phyloP scores from a whole-genome alignment of 2,113 vertebrate species.

The Coturnix japonica region DNA sequence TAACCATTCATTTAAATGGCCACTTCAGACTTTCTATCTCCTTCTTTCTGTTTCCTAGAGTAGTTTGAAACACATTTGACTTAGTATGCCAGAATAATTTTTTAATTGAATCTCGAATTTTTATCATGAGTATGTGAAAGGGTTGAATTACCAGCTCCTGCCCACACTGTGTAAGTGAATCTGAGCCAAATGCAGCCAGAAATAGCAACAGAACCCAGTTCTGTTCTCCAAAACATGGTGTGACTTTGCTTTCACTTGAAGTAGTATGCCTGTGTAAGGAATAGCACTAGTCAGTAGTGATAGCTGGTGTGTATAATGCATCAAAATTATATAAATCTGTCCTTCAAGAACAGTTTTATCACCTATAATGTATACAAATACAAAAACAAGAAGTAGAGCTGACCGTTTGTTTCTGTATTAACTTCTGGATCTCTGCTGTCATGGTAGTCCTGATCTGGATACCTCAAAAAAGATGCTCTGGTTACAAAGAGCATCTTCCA shows the following conservation, averaged over 20 bases:
- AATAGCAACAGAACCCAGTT: conserved; percentile 8
- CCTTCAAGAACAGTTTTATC: background rate
- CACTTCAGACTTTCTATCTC: background rate
- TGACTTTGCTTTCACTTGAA: background rate
- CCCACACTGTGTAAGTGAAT: background rate
- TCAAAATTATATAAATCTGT: background rate
- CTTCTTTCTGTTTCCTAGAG: background rate
- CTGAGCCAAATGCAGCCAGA: conserved; percentile 2
- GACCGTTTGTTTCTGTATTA: background rate
- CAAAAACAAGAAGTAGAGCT: background rate
- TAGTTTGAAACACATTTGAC: background rate
- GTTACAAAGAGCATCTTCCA: background rate
- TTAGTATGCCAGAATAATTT: background rate
- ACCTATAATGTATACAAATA: background rate
- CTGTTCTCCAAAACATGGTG: background rate
- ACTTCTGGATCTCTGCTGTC: background rate
- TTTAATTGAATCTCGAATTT: conserved; percentile 22
- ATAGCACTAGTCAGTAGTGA: background rate
- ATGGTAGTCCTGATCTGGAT: background rate
- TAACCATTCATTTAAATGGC: background rate
- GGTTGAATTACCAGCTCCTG: background rate
- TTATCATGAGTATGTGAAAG: background rate
- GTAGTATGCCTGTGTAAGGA: background rate
- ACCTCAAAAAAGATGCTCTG: background rate
- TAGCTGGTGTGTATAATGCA: background rate